A percentile compares a stretch with the other conserved stretches of the same genome.
phyloP scores from a whole-genome alignment of 2,888 invertebrate species.

The Spialia ferax region DNA sequence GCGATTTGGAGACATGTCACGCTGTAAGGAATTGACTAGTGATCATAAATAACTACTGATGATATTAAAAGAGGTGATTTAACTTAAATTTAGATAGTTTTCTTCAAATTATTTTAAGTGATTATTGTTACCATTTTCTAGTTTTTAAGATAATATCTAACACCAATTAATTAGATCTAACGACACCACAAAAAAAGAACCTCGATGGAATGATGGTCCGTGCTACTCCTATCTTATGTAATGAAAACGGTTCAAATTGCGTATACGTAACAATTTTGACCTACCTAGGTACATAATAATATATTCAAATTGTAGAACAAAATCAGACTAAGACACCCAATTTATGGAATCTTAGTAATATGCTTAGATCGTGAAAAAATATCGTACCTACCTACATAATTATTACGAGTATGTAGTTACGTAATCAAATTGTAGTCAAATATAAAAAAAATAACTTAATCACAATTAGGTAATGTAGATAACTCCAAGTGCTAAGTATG shows the following conservation, averaged over 20 bases:
- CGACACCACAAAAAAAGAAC: slow-evolving; percentile 42
- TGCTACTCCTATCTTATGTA: slow-evolving; percentile 37
- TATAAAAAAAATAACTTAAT: slow-evolving; percentile 59
- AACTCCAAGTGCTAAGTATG: slow-evolving; percentile 79
- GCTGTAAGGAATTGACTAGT: slow-evolving; percentile 69
- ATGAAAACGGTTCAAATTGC: slow-evolving; percentile 58
- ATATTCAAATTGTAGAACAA: slow-evolving; percentile 44
- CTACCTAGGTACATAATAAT: too few species aligned
- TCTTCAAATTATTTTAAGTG: slow-evolving; percentile 47
- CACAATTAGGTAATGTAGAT: slow-evolving; percentile 60
- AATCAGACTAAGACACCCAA: slow-evolving; percentile 40
- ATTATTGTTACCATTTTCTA: slow-evolving; percentile 39
- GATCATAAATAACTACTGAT: slow-evolving; percentile 48
- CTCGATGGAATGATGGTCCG: slow-evolving; percentile 34
- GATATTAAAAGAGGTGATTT: slow-evolving; percentile 23
- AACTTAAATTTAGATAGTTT: slow-evolving; percentile 48
- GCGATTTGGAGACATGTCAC: slow-evolving; percentile 30
- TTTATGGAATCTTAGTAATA: slow-evolving; percentile 41
- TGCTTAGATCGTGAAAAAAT: slow-evolving; percentile 30
- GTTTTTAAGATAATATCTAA: slow-evolving; percentile 44
- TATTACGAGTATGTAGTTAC: slow-evolving; percentile 53
- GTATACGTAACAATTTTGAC: slow-evolving; percentile 60
- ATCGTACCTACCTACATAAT: too few species aligned
- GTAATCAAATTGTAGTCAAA: slow-evolving; percentile 48
- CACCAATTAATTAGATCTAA: slow-evolving; percentile 45